Evolutionary conservation across 2,797 vertebrate genomes (phyloP).

Genomic region (Phataginus tricuspis): DNA sequence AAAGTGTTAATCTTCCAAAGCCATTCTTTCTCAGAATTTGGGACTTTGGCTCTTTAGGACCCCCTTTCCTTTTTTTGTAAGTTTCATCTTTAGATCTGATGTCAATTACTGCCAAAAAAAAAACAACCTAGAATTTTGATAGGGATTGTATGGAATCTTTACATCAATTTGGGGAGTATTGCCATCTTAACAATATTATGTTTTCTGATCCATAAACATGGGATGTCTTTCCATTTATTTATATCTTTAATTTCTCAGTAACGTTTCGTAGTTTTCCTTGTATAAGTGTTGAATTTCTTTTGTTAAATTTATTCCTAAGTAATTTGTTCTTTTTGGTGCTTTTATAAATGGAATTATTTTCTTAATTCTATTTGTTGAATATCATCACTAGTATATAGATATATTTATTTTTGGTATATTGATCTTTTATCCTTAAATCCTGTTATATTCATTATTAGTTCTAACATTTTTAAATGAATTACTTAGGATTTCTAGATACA

Average conservation of each 20-base stretch:
- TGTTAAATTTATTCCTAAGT: not conserved
- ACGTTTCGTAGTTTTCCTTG: not conserved
- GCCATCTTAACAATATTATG: not conserved
- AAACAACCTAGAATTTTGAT: not conserved
- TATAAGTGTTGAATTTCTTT: not conserved
- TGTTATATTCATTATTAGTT: not conserved
- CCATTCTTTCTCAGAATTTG: not conserved
- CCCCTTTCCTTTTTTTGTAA: not conserved
- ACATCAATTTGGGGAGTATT: not conserved
- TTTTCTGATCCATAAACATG: not conserved
- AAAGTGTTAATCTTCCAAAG: not conserved
- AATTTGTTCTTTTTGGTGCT: not conserved
- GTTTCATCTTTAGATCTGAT: not conserved
- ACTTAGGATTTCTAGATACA: not conserved
- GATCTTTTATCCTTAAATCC: not conserved
- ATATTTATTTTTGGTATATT: not conserved
- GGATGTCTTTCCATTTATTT: not conserved
- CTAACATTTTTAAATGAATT: not conserved
- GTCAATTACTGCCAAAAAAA: not conserved
- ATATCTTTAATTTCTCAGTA: not conserved
- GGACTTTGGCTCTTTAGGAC: not conserved
- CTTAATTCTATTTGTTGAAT: constrained; percentile 13
- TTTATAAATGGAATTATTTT: not conserved
- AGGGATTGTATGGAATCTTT: not conserved
- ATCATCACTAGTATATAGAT: not conserved